Evolutionary conservation across 2,797 vertebrate genomes (phyloP).

Genomic region (Buceros bicornis): DNA sequence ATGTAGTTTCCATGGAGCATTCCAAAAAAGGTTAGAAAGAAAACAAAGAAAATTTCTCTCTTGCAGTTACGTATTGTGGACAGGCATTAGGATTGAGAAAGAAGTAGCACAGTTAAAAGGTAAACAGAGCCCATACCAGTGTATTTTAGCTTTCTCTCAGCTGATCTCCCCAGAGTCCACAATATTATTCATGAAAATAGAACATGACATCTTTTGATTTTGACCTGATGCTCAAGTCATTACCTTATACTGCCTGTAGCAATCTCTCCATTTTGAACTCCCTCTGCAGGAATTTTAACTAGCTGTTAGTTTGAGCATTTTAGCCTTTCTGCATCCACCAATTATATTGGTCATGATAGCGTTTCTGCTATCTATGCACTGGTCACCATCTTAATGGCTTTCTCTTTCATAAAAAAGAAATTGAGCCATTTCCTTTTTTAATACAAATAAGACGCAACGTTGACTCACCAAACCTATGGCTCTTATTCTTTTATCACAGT

Average conservation of each 20-base stretch:
- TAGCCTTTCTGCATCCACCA: background rate
- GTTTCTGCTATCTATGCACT: background rate
- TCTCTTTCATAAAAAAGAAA: background rate
- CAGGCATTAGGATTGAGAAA: background rate
- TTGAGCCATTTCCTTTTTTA: background rate
- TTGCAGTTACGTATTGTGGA: background rate
- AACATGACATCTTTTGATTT: background rate
- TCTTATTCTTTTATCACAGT: background rate
- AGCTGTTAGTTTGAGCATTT: background rate
- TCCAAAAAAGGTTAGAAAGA: background rate
- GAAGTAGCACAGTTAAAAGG: background rate
- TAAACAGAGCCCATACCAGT: background rate
- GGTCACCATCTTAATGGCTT: background rate
- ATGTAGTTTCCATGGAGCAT: fast-evolving
- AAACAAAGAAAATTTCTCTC: background rate
- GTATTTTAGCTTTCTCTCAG: background rate
- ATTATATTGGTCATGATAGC: background rate
- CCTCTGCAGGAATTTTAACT: background rate
- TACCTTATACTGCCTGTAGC: background rate
- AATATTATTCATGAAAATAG: background rate
- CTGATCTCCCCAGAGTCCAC: background rate
- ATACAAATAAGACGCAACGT: background rate
- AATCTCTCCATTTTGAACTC: background rate
- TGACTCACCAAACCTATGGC: background rate
- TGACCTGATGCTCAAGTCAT: background rate